Conservation (phyloP, 2,888 invertebrate genomes). For the Lasioglossum oenotherae region DNA sequence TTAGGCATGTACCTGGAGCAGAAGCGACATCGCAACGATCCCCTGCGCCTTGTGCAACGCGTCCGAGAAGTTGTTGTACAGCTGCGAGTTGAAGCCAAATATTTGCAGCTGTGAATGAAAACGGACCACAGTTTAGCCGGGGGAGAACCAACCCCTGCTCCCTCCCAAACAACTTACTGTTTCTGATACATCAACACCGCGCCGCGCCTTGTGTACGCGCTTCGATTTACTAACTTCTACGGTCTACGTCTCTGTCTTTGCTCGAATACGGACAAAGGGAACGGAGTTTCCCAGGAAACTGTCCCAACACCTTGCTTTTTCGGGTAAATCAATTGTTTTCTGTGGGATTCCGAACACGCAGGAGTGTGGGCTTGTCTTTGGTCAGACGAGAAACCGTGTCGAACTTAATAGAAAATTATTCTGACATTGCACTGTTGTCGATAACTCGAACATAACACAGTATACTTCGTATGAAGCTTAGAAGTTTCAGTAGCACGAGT, state of each 20-base stretch:
- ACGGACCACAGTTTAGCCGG: slow-evolving; percentile 3
- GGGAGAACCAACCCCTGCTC: background rate
- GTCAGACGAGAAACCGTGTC: background rate
- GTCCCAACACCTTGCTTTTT: background rate
- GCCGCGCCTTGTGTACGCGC: background rate
- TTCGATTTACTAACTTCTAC: background rate
- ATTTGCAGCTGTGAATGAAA: slow-evolving; percentile 93
- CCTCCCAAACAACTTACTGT: background rate
- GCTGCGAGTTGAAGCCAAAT: slow-evolving; percentile 98
- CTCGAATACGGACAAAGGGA: background rate
- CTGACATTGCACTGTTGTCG: background rate
- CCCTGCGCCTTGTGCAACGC: slow-evolving; percentile 97
- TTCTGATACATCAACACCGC: background rate
- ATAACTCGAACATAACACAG: background rate
- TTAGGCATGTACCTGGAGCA: slow-evolving; percentile 92
- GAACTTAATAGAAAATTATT: background rate
- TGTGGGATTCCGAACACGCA: background rate
- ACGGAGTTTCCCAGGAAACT: background rate
- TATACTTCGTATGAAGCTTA: background rate
- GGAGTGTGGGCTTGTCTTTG: background rate
- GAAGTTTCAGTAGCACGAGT: background rate
- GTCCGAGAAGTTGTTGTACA: slow-evolving; percentile 98
- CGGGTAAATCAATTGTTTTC: background rate
- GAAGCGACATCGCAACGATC: slow-evolving; percentile 96
- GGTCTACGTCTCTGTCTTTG: background rate